Evolutionary conservation across 2,888 invertebrate species (phyloP), one percentile per base, ranked within the genome.

Genomic region (Urechis unicinctus): DNA sequence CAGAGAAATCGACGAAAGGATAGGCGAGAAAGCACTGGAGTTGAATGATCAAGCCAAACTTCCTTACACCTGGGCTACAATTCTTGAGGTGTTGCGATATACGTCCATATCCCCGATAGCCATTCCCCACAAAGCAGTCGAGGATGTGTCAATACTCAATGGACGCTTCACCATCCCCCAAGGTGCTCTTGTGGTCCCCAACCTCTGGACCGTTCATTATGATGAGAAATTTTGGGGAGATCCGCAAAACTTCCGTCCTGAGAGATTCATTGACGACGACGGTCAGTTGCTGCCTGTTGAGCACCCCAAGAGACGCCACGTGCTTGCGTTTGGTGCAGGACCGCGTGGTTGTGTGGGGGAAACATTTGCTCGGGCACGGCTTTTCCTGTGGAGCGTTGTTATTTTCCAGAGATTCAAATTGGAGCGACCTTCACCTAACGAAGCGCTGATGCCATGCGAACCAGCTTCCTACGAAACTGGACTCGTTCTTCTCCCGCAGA

Each of bases 1-100:
- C 54, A 52, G 57, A 6, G 69, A 72, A 52, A 58, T 71, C 17
- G 56, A 62, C 36, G 50, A 57, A n/a, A 60, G 60, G 41, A 5
- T 36, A 13, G 36, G 36, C 17, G 36, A 36, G 9, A 9, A 17
- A 9, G 9, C 36, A 36, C 9, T 36, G 36, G 9, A 36, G 9
- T 28, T 54, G 25, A 24, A 24, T 25, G 54, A 54, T 24, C 29
- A 25, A 21, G 2, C 24, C 1, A 3, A 28, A 9, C 44, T 56
- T 45, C 56, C 56, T n/a, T 56, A 46, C 52, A 52, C 41, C 1
- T 52, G 52, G 42, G 56, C 56, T 2, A 43, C 45, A 24, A 4
- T 56, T 9, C 47, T 56, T 4, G 56, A 56, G 24, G 24, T 56
- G 21, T 46, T 52, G 9, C 51, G 56, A 0, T 52, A 46, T 41